Base-by-base conservation (phyloP, 2,113 vertebrate species). In the Amphilophus citrinellus region DNA sequence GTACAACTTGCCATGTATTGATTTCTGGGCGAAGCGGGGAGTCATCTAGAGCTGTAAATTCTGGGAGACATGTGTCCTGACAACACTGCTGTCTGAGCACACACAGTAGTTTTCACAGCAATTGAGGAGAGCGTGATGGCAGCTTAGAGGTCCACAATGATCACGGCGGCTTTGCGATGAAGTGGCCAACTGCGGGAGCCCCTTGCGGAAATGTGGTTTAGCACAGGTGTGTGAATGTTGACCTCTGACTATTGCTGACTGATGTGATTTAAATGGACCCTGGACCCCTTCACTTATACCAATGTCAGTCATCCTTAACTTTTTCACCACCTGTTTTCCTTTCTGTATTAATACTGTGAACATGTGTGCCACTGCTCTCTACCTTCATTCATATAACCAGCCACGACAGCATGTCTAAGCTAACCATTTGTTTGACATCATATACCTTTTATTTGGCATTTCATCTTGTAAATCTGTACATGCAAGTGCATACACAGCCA, bases 281-380 rank as follows among this genome's bases (percentile, higher is more conserved):
- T 44, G 10, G 61, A 56, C 77, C 62, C 62, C 77, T 79, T 81
- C 87, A 78, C 77, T 89, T 86, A 92, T 86, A 79, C 84, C 82
- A 15, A 13, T 89, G 92, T 94, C 90, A 84, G 82, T 90, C 89
- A 85, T 86, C 83, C 79, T 94, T 92, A 89, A 90, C 92, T 91
- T 77, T 63, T 82, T 83, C 87, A 57, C 76, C 60, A 59, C 18
- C 83, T 75, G 82, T 88, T 91, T 91, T 88, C 60, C 42, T 76
- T 78, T 63, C 10, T 30, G 50, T 63, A 7, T 79, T 61, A 85
- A 27, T 17, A 6, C 73, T 66, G 32, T n/a, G 7, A 77, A 10
- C 58, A 47, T 61, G 15, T 18, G 30, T 32, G 20, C 44, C 47
- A 50, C 14, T 50, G 5, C 47, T 15, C 13, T 50, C 44, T 24